Base-by-base conservation (phyloP, 2,113 vertebrate species). In the Vulpes lagopus region DNA sequence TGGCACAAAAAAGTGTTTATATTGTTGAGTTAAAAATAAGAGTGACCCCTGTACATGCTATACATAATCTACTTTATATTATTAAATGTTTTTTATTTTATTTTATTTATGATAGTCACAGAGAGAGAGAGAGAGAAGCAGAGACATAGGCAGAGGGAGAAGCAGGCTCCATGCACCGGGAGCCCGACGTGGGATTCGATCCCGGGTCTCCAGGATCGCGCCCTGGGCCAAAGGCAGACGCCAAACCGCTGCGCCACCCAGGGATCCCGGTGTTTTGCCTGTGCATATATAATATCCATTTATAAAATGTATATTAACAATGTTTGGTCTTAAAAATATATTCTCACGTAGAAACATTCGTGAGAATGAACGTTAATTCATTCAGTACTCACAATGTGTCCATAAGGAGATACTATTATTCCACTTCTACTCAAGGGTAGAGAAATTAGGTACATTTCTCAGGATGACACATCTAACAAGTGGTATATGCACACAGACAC, bases 1-100 rank as follows among this genome's bases (percentile, higher is more conserved):
- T 92, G 64, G 23, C 38, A 35, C n/a, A 38, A 25, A 71, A 92
- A 85, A 95, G 89, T 96, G 64, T 60, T 83, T 30, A 85, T 81
- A 80, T n/a, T 51, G 2, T 23, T 83, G 78, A 92, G 15, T 86
- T 90, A 53, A n/a, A 95, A 87, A 60, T 81, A 55, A 25, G 20
- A 35, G 3, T 12, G 69, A 57, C 16, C 57, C 55, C 0, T 20
- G 35, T 69, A 12, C 62, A 53, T 49, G 32, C 57, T 49, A 49
- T 86, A 49, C 35, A 17, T 51, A 14, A 64, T 53, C 57, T 84
- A 62, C 35, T 67, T 69, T 69, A 27, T 30, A 88, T 78, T 82
- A 73, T 38, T 57, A 60, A 51, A 60, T 25, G 73, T 73, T n/a
- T n/a, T n/a, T n/a, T n/a, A n/a, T n/a, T n/a, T n/a, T n/a, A n/a